Base-by-base conservation (phyloP, 35 echinoderm and acorn worm species). In the Strongylocentrotus purpuratus region DNA sequence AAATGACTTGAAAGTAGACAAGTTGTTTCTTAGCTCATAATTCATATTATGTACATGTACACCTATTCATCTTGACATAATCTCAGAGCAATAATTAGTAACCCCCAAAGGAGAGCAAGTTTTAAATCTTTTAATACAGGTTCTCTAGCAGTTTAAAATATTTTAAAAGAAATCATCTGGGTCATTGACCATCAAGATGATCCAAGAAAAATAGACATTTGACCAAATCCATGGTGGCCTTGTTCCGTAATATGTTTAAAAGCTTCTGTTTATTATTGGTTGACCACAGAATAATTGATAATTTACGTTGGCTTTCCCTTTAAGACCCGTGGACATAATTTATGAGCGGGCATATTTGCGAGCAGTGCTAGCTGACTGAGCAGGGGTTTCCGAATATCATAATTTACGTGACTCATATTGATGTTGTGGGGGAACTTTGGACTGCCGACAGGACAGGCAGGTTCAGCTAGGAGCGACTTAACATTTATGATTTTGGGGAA, bases 311-410 rank as follows among this genome's bases (percentile, higher is more conserved):
- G 22, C 65, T n/a, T n/a, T 78, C 65, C 65, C 65, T 78, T 78
- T 78, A 78, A 78, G 61, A 78, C 7, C 65, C 20, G 65, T 78
- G 65, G 65, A 78, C 65, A 28, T 78, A 78, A 78, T 78, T 78
- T 78, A 78, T 78, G 65, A 78, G 65, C 65, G 28, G 65, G 65
- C 65, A 78, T 78, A 78, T 78, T 78, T 78, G 65, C 65, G 65
- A 78, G 65, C 65, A 55, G 7, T 78, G 65, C 65, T 78, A 22
- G 52, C 52, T 59, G 65, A 78, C 52, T 59, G 65, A 78, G 65
- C 65, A n/a, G 22, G 65, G 22, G 65, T 78, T 78, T 78, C 65
- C 65, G 65, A 78, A 78, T 78, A 78, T 78, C 65, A 78, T 78
- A 78, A 78, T 78, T 78, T 78, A 22, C 20, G 65, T 78, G 65